Evolutionary conservation across 2,888 invertebrate genomes (phyloP).

Genomic region (Uropetala carovei): DNA sequence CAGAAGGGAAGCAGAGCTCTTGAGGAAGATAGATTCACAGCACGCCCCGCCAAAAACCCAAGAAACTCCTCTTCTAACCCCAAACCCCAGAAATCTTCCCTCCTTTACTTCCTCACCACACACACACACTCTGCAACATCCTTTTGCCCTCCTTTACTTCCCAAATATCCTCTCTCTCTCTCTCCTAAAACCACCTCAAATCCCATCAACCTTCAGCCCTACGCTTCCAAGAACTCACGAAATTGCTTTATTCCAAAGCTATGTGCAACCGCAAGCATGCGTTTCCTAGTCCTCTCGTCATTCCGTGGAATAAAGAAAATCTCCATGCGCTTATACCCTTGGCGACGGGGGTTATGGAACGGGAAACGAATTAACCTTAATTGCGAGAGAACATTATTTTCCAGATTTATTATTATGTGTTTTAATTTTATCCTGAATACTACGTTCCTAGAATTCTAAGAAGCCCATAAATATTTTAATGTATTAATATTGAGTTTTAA

Average conservation of each 20-base stretch:
- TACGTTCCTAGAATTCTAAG: background rate
- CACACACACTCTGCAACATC: background rate
- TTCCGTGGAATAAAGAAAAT: background rate
- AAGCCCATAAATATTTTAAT: background rate
- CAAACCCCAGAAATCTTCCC: conserved; percentile 3
- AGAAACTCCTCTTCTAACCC: conserved; percentile 27
- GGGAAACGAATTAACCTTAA: background rate
- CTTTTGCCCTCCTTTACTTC: background rate
- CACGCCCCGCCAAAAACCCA: conserved; percentile 42
- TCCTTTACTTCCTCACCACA: background rate
- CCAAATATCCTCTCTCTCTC: background rate
- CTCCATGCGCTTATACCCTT: background rate
- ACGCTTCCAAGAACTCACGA: conserved; percentile 15
- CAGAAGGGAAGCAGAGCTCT: conserved; percentile 37
- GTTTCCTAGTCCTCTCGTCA: background rate
- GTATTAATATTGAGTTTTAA: background rate
- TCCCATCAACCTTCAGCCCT: conserved; percentile 45
- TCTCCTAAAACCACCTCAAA: conserved; percentile 53
- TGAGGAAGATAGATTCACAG: conserved; percentile 8
- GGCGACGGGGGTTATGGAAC: background rate
- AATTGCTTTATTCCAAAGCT: conserved; percentile 50
- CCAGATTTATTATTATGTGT: background rate
- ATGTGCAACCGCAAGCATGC: background rate
- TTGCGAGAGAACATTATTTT: background rate
- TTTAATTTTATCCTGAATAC: background rate